Evolutionary conservation across 2,888 invertebrate species (phyloP).

Genomic region (Dorcus parallelipipedus): DNA sequence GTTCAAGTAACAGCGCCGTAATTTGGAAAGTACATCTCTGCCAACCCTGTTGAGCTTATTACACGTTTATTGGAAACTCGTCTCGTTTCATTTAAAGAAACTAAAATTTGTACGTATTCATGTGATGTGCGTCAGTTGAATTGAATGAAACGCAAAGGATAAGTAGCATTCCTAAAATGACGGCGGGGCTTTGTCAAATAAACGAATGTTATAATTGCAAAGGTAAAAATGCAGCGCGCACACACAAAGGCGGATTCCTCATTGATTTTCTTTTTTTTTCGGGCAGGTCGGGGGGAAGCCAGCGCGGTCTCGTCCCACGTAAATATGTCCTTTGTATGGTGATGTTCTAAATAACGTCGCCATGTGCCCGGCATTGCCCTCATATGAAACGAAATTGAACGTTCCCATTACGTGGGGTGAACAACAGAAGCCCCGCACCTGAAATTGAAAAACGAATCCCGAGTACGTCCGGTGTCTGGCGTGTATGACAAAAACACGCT

Average conservation of each 20-base stretch:
- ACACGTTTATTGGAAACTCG: no score
- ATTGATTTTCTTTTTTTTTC: no score
- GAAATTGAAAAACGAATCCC: constrained; percentile 31
- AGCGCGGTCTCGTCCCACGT: not conserved
- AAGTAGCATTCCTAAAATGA: no score
- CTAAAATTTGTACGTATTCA: no score
- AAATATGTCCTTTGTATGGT: not conserved
- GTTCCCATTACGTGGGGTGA: constrained; percentile 23
- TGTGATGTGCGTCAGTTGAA: no score
- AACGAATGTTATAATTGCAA: no score
- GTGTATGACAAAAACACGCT: not conserved
- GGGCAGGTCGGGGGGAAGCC: no score
- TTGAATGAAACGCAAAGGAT: no score
- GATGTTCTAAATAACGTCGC: constrained; percentile 23
- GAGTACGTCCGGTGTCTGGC: constrained; percentile 6
- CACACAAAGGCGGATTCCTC: no score
- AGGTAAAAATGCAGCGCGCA: no score
- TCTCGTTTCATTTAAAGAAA: no score
- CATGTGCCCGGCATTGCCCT: constrained; percentile 24
- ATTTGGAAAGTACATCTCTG: constrained; percentile 17
- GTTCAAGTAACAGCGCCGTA: constrained; percentile 22
- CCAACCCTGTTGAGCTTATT: constrained; percentile 12
- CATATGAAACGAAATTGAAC: constrained; percentile 28
- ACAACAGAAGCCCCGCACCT: constrained; percentile 26
- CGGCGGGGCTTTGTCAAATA: no score